Conservation (phyloP, 2,888 invertebrate species). For the Eilema griseolum region DNA sequence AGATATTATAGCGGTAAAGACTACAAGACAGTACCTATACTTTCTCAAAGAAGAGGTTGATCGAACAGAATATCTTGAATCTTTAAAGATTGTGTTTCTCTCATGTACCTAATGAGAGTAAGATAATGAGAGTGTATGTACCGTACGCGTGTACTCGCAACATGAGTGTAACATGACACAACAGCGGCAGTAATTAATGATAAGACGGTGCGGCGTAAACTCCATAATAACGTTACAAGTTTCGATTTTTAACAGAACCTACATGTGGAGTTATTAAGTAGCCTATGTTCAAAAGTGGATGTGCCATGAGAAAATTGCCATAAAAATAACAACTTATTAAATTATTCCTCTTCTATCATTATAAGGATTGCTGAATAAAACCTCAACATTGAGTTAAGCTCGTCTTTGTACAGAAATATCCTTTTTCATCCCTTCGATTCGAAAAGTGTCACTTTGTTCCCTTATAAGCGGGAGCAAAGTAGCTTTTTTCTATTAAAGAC, state of each 20-base stretch:
- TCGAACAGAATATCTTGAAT: constrained; percentile 3
- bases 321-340: too few relatives aligned
- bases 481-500: too few relatives aligned
- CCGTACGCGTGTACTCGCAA: background rate
- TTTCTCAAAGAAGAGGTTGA: background rate
- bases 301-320: too few relatives aligned
- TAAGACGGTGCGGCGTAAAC: constrained; percentile 1
- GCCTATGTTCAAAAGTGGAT: background rate
- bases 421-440: too few relatives aligned
- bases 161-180: constrained; percentile 13
- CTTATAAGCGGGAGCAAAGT: too few relatives aligned
- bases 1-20: background rate
- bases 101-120: background rate
- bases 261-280: background rate
- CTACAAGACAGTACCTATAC: background rate
- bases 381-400: too few relatives aligned
- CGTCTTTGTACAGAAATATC: too few relatives aligned
- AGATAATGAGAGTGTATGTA: background rate
- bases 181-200: constrained; percentile 16
- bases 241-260: background rate
- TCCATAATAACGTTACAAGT: constrained; percentile 3
- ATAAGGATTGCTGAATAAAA: too few relatives aligned
- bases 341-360: too few relatives aligned
- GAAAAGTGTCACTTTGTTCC: too few relatives aligned
- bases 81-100: background rate